These are phyloP conservation scores for Eucera pruinosa DNA, from an alignment of 2,888 invertebrate genomes.

Conservation along the genomic window DNA sequence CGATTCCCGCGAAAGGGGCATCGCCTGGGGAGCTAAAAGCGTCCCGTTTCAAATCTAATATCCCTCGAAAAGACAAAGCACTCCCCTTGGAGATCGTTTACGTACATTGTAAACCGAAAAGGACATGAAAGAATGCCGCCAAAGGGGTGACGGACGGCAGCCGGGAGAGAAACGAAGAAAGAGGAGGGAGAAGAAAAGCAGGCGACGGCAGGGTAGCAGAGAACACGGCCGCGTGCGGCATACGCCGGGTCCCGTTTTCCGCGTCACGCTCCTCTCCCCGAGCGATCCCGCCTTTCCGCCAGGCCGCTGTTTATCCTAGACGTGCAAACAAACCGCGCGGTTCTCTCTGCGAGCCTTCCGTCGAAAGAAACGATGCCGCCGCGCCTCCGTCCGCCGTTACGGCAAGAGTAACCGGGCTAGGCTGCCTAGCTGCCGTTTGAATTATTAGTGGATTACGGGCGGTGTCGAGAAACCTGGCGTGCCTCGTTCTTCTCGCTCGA, in stretches of 20 bases:
- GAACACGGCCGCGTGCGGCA: constrained; percentile 7
- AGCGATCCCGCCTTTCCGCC: constrained; percentile 36
- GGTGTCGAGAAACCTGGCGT: constrained; percentile 53
- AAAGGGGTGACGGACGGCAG: constrained; percentile 59
- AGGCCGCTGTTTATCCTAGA: constrained; percentile 72
- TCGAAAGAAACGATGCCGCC: constrained; percentile 16
- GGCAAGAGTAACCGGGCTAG: constrained; percentile 4
- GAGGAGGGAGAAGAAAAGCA: constrained; percentile 29
- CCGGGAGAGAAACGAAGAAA: constrained; percentile 23
- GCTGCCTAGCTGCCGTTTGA: constrained; percentile 55
- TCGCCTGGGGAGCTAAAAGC: constrained; percentile 53
- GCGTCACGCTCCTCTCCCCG: constrained; percentile 8
- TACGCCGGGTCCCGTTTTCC: constrained; percentile 43
- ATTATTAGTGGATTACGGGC: constrained; percentile 74
- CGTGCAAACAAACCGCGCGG: constrained; percentile 74
- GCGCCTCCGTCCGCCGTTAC: background rate
- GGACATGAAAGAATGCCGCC: constrained; percentile 73
- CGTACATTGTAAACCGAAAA: constrained; percentile 68
- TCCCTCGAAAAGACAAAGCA: constrained; percentile 58
- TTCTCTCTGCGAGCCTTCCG: constrained; percentile 62
- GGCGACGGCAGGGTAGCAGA: too few relatives aligned
- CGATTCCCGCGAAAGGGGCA: constrained; percentile 50
- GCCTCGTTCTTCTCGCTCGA: constrained; percentile 33
- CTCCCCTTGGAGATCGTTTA: constrained; percentile 66
- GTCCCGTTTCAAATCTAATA: constrained; percentile 60